Evolutionary conservation across 2,113 vertebrate species (phyloP).

Genomic region (Orycteropus afer): DNA sequence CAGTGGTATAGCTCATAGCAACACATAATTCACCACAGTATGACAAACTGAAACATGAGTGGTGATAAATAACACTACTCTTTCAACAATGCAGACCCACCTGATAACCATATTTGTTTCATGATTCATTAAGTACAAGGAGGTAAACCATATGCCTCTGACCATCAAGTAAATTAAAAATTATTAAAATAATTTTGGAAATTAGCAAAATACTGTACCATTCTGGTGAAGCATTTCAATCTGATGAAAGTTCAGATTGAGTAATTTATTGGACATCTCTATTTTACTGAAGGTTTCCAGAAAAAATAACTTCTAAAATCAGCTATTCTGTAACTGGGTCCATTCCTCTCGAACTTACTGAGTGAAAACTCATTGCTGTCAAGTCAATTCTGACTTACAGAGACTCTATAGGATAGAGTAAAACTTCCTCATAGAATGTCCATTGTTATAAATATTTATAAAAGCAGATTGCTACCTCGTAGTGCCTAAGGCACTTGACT

Average conservation of each 20-base stretch:
- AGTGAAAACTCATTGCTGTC: not conserved
- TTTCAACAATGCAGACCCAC: not conserved
- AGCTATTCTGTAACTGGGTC: not conserved
- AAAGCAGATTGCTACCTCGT: no score
- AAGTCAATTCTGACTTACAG: not conserved
- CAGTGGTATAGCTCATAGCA: no score
- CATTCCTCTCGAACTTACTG: constrained; percentile 21
- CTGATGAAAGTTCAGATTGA: not conserved
- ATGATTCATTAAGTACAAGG: constrained; percentile 13
- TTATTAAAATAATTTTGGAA: constrained; percentile 47
- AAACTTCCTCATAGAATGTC: not conserved
- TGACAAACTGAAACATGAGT: no score
- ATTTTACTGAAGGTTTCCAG: not conserved
- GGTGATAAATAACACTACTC: constrained; percentile 19
- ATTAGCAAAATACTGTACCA: not conserved
- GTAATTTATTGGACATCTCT: not conserved
- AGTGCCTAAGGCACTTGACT: no score
- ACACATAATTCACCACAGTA: no score
- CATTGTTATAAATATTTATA: not conserved
- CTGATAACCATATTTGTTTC: constrained; percentile 20
- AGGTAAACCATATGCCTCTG: constrained; percentile 28
- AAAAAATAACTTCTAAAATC: not conserved
- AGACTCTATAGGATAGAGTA: not conserved
- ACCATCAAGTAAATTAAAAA: constrained; percentile 20
- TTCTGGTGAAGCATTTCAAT: constrained; percentile 1